phyloP scores from a whole-genome alignment of 2,797 vertebrate species.

The Hoplostethus mediterraneus region DNA sequence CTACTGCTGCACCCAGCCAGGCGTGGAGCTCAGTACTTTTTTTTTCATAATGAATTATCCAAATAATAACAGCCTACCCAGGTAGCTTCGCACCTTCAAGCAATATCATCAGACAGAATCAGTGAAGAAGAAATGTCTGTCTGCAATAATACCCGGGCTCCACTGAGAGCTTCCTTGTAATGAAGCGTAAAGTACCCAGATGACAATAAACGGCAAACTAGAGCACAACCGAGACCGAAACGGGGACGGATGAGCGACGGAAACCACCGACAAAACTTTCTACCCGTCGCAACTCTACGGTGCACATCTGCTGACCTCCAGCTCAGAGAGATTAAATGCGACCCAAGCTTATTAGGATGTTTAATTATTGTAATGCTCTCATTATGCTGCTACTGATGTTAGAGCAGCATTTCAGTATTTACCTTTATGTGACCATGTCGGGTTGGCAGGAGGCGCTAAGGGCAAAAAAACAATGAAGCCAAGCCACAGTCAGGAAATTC shows the following conservation, averaged over 20 bases:
- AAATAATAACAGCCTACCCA: no score
- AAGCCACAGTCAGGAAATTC: constrained; percentile 5
- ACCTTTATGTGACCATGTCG: constrained; percentile 57
- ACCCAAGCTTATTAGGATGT: constrained; percentile 69
- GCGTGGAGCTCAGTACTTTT: no score
- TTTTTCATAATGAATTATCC: no score
- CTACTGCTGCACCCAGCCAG: no score
- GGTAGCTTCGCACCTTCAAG: constrained; percentile 13
- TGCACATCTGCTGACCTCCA: constrained; percentile 75
- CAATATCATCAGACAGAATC: constrained; percentile 10
- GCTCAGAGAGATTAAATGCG: constrained; percentile 69
- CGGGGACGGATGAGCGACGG: not conserved
- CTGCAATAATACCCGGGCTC: constrained; percentile 14
- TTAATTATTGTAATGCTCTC: constrained; percentile 79
- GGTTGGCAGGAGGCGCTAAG: constrained; percentile 1
- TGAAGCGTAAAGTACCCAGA: constrained; percentile 6
- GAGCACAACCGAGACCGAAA: not conserved
- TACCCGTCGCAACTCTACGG: constrained; percentile 35
- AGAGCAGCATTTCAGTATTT: constrained; percentile 54
- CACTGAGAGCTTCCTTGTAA: constrained; percentile 27
- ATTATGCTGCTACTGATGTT: constrained; percentile 52
- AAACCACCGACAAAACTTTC: not conserved
- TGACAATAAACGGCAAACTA: not conserved
- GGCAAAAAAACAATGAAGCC: not conserved
- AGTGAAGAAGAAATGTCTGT: not conserved